Base-by-base conservation (phyloP, 2,113 vertebrate species). In the Empidonax traillii region DNA sequence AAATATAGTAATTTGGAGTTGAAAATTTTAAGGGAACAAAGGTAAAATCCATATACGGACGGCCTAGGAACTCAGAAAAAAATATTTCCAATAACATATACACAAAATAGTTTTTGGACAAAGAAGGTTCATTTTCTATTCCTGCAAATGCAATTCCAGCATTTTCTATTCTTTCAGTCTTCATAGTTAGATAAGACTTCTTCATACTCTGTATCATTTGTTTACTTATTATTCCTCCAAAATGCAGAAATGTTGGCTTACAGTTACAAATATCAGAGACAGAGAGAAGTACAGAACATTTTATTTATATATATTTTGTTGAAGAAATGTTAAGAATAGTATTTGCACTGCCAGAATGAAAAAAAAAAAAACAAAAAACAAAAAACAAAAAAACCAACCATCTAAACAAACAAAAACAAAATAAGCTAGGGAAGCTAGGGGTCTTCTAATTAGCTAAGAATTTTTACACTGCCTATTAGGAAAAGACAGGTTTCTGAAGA, bases 101-200 rank as follows among this genome's bases (percentile, higher is more conserved):
- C 0, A 1, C 4, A n/a, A 35, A 91, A 58, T 16, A 25, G 18
- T 46, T 73, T 63, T 4, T 18, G 25, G 46, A 6, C 0, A 0
- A 69, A 80, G 9, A 80, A 41, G 1, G 6, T 74, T 74, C 0
- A 21, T 63, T 90, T 88, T 83, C 33, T 72, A 11, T 44, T 65
- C 44, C 30, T 71, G 21, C 23, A 89, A 8, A 33, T 63, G 10
- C 39, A 41, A 28, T 28, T 39, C 61, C 17, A 13, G 11, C 0
- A 23, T 75, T 87, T 86, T 79, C 27, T 76, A 11, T 41, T 61
- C 53, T 33, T 62, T 8, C 6, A 22, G 7, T 39, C 43, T 92
- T 84, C 63, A 53, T 51, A 77, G 10, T 18, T 74, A 15, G 14
- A 21, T 43, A 53, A 83, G 10, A 35, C 3, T 62, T 35, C 27